Base-by-base conservation (phyloP, 2,113 vertebrate genomes). In the Periophthalmus modestus region DNA sequence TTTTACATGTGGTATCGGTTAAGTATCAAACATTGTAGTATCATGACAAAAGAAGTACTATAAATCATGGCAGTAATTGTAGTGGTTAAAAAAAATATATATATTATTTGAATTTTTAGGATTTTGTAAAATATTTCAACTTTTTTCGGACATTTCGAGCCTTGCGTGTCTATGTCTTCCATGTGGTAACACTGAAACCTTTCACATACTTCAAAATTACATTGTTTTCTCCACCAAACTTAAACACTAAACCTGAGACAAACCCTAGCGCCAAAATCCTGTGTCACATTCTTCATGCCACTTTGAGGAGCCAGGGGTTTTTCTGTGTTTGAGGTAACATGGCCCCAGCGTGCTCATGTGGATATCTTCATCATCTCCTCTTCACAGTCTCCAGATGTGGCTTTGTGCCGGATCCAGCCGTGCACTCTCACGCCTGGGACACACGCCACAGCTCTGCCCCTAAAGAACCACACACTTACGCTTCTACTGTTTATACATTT, bases 401-500 rank as follows among this genome's bases (percentile, higher is more conserved):
- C 78, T 79, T 78, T 73, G 84, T 75, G 82, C 74, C 2, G 73
- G 76, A 62, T 78, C 85, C 82, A 83, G 85, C 71, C 59, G 74
- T 15, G 74, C 74, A 58, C 85, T 84, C 68, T 85, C 52, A 0
- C 66, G 81, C 62, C 77, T 55, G 82, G 87, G 85, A 89, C 65
- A 47, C 68, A 39, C 73, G 78, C 83, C 84, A 69, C 86, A 39
- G 79, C 75, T 83, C 73, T 70, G 74, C 72, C 69, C 68, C 72
- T 50, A 2, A 77, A 75, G 14, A 81, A 70, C 72, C 71, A 59
- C 6, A 14, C 63, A 21, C 71, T 82, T 23, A 59, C 68, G 66
- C 63, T 69, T 19, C 21, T n/a, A 52, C 71, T 90, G 89, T 91
- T 87, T 91, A 91, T 86, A 84, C 0, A 34, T 48, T 7, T 65